Base-by-base conservation (phyloP, 2,888 invertebrate genomes). In the Nymphalis urticae region DNA sequence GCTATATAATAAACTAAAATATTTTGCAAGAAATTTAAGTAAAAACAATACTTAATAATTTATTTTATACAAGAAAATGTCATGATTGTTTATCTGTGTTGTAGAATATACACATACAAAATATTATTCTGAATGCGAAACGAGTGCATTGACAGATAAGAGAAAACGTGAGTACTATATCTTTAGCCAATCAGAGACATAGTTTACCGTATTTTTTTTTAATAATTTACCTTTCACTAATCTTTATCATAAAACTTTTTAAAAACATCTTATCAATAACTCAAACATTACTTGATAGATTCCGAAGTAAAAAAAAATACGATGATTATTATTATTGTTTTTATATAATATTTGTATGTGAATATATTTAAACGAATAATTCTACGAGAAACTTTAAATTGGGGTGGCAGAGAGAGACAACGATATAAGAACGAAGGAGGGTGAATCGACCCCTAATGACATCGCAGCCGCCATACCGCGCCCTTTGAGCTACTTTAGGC, bases 371-470 rank as follows among this genome's bases (percentile, higher is more conserved):
- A 69, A 62, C 62, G 67, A 62, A 70, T 65, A 69, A 65, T 61
- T 69, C 53, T 88, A 82, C 83, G 89, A 84, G 89, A 88, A 72
- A 73, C 69, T 73, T 65, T 65, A 75, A 79, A 64, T 64, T 80
- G 79, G 92, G 92, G 92, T 90, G 91, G 77, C 80, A 78, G 80
- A 91, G 83, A 81, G 84, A 79, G 91, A 90, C 72, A 78, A 85
- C 75, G 64, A 82, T 75, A 85, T 67, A 71, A 76, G 80, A 85
- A 85, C 80, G 83, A 83, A 87, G 82, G 85, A 88, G 91, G 90
- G 89, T 88, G 89, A 86, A 85, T 82, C 88, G 85, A 89, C 91
- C 92, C 92, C 86, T 88, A 86, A 87, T 82, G 83, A 84, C 80
- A 83, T 82, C 77, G 85, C 83, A 82, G 81, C 82, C 82, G 81